Evolutionary conservation across 2,113 vertebrate genomes (phyloP).

Genomic region (Eonycteris spelaea): DNA sequence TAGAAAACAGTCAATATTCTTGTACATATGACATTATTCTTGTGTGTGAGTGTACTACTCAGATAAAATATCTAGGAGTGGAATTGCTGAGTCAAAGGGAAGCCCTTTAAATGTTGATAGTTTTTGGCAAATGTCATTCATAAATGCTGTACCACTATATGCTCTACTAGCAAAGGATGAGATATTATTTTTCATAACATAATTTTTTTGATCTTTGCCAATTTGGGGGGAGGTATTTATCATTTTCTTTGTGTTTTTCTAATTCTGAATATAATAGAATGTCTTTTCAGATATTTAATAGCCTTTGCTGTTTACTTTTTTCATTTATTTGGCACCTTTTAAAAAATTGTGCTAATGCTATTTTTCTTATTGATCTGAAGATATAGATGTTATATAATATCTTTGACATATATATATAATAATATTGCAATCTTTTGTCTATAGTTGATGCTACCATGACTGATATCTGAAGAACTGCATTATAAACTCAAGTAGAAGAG

Average conservation of each 20-base stretch:
- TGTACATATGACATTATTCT: background rate
- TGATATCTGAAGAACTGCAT: background rate
- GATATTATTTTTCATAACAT: background rate
- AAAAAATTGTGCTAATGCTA: background rate
- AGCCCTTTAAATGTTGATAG: background rate
- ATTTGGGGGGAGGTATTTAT: background rate
- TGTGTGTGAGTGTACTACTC: background rate
- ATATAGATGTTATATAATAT: background rate
- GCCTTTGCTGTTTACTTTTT: background rate
- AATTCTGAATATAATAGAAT: background rate
- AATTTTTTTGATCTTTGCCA: background rate
- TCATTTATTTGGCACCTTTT: background rate
- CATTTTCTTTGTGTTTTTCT: background rate
- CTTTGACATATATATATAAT: too few relatives aligned
- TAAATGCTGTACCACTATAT: background rate
- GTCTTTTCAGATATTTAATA: background rate
- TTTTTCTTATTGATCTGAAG: background rate
- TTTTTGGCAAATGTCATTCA: background rate
- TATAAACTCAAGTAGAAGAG: background rate
- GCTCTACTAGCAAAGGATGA: background rate
- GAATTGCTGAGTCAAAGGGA: background rate
- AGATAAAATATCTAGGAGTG: background rate
- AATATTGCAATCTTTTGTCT: background rate
- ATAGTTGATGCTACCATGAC: background rate
- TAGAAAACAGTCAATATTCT: slow-evolving; percentile 9